These are phyloP conservation scores for Papilio demoleus DNA, from an alignment of 2,888 invertebrate species.

Conservation along the genomic window DNA sequence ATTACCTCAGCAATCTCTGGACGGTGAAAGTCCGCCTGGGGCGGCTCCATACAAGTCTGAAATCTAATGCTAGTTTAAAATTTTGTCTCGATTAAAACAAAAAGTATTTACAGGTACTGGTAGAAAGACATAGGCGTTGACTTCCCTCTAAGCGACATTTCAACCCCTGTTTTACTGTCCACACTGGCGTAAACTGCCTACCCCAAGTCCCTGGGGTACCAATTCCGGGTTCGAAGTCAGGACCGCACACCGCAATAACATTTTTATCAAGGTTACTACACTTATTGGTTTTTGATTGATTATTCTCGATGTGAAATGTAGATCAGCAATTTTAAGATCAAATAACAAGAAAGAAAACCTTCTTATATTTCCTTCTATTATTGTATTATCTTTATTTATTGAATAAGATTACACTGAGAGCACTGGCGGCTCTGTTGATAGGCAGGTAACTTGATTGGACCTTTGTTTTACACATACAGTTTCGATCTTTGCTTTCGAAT, in stretches of 20 bases:
- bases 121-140: neutral
- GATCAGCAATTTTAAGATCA: neutral
- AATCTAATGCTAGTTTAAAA: no score
- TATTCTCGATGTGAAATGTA: neutral
- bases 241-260: slow-evolving; percentile 1
- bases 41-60: no score
- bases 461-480: no score
- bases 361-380: neutral
- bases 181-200: slow-evolving; percentile 9
- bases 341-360: neutral
- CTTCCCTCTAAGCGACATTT: slow-evolving; percentile 6
- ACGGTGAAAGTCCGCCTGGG: no score
- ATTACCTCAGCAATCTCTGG: no score
- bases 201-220: neutral
- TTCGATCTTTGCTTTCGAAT: no score
- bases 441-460: no score
- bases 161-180: slow-evolving; percentile 25
- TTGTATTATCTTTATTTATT: neutral
- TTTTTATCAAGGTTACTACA: neutral
- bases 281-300: slow-evolving; percentile 9
- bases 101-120: neutral
- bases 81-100: no score
- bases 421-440: no score
- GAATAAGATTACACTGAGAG: no score
- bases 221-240: neutral